phyloP scores from a whole-genome alignment of 2,797 vertebrate genomes.

The Aplochiton taeniatus region DNA sequence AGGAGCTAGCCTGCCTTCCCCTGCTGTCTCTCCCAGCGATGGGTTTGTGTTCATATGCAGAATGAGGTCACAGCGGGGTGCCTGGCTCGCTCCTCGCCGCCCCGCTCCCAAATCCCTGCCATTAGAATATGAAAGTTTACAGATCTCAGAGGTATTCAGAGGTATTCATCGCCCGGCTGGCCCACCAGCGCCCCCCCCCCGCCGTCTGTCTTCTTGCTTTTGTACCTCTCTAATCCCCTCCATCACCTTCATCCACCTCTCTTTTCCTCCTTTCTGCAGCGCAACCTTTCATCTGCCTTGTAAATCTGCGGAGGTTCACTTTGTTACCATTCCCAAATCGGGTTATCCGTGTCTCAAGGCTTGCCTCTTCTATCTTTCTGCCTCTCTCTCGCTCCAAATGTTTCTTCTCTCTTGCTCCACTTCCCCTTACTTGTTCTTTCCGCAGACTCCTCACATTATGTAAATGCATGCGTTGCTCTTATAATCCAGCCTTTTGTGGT shows the following conservation, averaged over 20 bases:
- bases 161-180: slow-evolving; percentile 57
- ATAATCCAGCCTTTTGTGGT: no score
- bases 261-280: slow-evolving; percentile 35
- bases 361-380: slow-evolving; percentile 18
- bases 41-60: slow-evolving; percentile 64
- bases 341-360: background rate
- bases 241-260: slow-evolving; percentile 13
- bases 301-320: background rate
- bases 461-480: no score
- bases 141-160: slow-evolving; percentile 43
- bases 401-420: no score
- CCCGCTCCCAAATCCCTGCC: slow-evolving; percentile 50
- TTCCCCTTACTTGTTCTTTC: no score
- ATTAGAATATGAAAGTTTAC: slow-evolving; percentile 71
- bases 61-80: slow-evolving; percentile 73
- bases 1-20: slow-evolving; percentile 36
- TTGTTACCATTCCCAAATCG: background rate
- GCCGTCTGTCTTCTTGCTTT: slow-evolving; percentile 40
- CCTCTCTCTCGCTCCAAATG: no score
- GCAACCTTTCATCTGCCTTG: slow-evolving; percentile 6
- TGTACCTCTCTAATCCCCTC: slow-evolving; percentile 49
- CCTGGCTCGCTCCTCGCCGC: slow-evolving; percentile 45
- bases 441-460: no score
- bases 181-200: slow-evolving; percentile 50
- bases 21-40: slow-evolving; percentile 15